Evolutionary conservation across 2,888 invertebrate species (phyloP).

Genomic region (Gymnosoma rotundatum): DNA sequence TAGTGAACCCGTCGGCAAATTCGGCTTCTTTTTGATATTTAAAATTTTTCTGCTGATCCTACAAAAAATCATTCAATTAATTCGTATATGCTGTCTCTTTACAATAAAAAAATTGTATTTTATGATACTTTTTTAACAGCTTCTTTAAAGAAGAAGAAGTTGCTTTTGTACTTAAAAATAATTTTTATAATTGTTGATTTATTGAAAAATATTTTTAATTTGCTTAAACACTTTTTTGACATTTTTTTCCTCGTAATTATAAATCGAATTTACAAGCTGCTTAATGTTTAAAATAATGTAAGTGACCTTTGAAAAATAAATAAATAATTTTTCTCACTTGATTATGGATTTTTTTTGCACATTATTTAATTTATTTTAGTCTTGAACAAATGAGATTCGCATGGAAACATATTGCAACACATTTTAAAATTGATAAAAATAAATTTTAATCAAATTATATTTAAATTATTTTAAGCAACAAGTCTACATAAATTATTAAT

Average conservation of each 20-base stretch:
- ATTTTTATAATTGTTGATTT: too few relatives aligned
- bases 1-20: too few relatives aligned
- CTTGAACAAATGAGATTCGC: background rate
- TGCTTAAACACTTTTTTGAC: background rate
- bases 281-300: constrained; percentile 43
- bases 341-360: background rate
- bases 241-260: background rate
- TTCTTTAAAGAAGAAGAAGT: too few relatives aligned
- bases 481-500: background rate
- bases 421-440: background rate
- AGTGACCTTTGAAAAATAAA: constrained; percentile 58
- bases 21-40: too few relatives aligned
- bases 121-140: too few relatives aligned
- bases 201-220: background rate
- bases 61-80: too few relatives aligned
- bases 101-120: too few relatives aligned
- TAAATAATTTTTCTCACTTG: constrained; percentile 46
- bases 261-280: constrained; percentile 5
- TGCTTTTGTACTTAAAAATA: too few relatives aligned
- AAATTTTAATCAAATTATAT: background rate
- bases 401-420: background rate
- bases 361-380: background rate
- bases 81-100: too few relatives aligned
- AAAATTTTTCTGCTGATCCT: too few relatives aligned
- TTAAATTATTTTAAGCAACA: background rate